These are phyloP conservation scores for Strigamia crassipes DNA, from an alignment of 2,888 invertebrate species.

Conservation along the genomic window DNA sequence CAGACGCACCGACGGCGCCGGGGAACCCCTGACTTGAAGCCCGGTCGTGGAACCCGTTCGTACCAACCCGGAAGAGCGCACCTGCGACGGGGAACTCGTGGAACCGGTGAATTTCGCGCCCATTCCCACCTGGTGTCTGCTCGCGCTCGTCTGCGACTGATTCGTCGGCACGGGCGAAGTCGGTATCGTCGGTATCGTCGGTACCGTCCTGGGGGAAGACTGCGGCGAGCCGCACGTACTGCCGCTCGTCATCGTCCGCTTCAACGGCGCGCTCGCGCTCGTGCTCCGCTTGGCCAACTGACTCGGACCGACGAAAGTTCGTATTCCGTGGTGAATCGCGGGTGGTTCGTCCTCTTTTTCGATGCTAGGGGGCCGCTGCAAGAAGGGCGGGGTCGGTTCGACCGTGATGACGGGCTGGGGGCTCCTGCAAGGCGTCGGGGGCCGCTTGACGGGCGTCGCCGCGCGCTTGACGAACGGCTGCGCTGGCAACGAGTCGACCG, in stretches of 20 bases:
- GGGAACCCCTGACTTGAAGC: not conserved
- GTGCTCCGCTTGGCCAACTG: not conserved
- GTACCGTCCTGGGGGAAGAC: not conserved
- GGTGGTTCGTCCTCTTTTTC: slow-evolving; percentile 8
- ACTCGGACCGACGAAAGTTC: not conserved
- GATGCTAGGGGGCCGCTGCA: not conserved
- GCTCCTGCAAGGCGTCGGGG: not conserved
- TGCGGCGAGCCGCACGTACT: not conserved
- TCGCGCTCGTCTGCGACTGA: not conserved
- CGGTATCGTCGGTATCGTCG: not conserved
- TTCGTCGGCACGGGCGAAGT: not conserved
- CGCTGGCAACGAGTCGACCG: not conserved
- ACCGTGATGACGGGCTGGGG: not conserved
- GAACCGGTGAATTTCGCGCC: slow-evolving; percentile 5
- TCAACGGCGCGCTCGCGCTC: not conserved
- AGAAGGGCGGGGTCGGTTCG: not conserved
- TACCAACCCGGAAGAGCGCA: not conserved
- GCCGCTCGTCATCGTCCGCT: not conserved
- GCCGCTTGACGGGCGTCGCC: not conserved
- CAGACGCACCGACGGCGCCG: not conserved
- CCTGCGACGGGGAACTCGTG: not conserved
- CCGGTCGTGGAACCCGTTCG: not conserved
- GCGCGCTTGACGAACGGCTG: not conserved
- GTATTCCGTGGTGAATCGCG: not conserved
- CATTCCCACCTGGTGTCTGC: not conserved